Percentiles rank a stretch among this genome's conserved stretches.
Evolutionary conservation across 2,113 vertebrate genomes (phyloP).

Genomic region (Pristiophorus japonicus): DNA sequence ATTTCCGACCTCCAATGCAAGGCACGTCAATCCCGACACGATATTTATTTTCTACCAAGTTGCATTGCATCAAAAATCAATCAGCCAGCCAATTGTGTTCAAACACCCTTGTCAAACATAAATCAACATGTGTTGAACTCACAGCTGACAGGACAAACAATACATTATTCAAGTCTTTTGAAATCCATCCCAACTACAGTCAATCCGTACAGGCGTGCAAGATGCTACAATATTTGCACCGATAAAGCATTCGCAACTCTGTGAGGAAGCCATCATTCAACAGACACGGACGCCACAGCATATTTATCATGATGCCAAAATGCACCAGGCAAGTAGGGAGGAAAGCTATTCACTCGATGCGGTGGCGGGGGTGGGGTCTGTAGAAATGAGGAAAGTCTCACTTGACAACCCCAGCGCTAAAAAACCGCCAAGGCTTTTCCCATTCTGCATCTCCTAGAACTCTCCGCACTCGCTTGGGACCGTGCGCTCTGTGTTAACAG

Average conservation of each 20-base stretch:
- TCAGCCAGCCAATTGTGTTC: slow-evolving; percentile 7
- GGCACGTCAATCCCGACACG: too few relatives aligned
- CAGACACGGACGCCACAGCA: background rate
- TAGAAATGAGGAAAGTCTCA: background rate
- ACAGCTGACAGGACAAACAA: background rate
- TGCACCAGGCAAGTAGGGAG: background rate
- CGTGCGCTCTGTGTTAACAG: background rate
- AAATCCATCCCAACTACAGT: background rate
- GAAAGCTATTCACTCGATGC: background rate
- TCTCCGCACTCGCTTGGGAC: too few relatives aligned
- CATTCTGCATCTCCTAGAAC: background rate
- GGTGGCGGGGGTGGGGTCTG: background rate
- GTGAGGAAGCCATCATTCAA: background rate
- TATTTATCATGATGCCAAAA: too few relatives aligned
- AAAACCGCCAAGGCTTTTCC: background rate
- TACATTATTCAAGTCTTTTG: slow-evolving; percentile 24
- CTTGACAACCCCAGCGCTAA: background rate
- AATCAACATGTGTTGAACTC: slow-evolving; percentile 36
- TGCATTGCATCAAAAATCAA: background rate
- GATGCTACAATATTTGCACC: background rate
- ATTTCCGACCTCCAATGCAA: background rate
- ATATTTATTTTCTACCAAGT: background rate
- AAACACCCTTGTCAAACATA: slow-evolving; percentile 30
- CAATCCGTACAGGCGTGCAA: background rate
- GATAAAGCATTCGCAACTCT: background rate